A percentile compares a stretch with the other conserved stretches of the same genome.
phyloP scores from a whole-genome alignment of 2,888 invertebrate species.

The Chaetogeoica ovagalla region DNA sequence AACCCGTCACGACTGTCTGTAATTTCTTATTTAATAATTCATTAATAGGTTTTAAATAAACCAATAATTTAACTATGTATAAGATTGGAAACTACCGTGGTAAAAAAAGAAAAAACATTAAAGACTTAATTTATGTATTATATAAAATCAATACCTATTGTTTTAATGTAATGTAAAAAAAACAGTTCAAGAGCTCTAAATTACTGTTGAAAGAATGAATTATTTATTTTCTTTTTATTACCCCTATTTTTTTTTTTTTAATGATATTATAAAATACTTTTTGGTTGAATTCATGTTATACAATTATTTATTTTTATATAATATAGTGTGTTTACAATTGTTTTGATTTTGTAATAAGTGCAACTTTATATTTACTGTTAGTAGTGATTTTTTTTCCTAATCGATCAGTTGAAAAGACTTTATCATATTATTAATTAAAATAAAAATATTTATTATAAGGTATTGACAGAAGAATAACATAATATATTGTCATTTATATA shows the following conservation, averaged over 20 bases:
- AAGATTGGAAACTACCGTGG: neutral
- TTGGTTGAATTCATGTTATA: constrained; percentile 18
- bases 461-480: too few species aligned
- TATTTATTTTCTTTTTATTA: neutral
- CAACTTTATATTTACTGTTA: neutral
- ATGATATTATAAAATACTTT: neutral
- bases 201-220: neutral
- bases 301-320: constrained; percentile 34
- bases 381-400: neutral
- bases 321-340: neutral
- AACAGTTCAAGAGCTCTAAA: constrained; percentile 8
- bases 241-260: neutral
- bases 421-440: neutral
- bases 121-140: neutral
- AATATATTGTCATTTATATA: neutral
- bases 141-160: constrained; percentile 2
- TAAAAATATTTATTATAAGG: neutral
- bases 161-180: neutral
- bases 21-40: neutral
- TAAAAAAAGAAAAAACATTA: neutral
- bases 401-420: neutral
- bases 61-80: neutral
- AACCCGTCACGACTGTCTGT: neutral
- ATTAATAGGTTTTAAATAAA: neutral
- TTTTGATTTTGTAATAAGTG: constrained; percentile 24